Evolutionary conservation across 2,888 invertebrate species (phyloP), one percentile per base, ranked within the genome.

Genomic region (Amblyteles armatorius): DNA sequence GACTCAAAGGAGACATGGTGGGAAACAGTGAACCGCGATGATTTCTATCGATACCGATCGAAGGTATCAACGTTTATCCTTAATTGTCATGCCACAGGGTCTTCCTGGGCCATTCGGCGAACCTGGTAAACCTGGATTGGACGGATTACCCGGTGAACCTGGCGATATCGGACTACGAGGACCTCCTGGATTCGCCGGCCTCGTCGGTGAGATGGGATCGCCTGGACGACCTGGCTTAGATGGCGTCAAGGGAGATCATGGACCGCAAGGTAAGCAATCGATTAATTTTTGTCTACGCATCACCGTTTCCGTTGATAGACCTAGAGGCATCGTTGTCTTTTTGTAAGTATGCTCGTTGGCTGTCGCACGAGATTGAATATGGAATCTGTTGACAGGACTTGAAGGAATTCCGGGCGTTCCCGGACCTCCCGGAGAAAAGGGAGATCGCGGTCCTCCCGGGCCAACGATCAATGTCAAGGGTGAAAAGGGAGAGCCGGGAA

Each of bases 121-220:
- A 86, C 95, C 96, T 52, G 96, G 96, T 9, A 87, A 93, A 74
- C 95, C 96, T 72, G 96, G 97, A 48, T 89, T 95, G 36, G 95
- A 96, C 89, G 96, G 96, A 29, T 81, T 94, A 40, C 95, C 95
- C 5, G 97, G 97, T 0, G 91, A 91, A 82, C 94, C 94, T 83
- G 97, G 97, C 44, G 94, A 95, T 0, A 91, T 93, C 16, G 97
- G 97, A 78, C 92, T 94, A 0, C 94, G 95, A 0, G 97, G 97
- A 60, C 90, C 93, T 22, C 91, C 94, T 22, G 98, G 98, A 16
- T 94, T 94, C 63, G 95, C 95, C 71, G 98, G 98, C 4, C 94
- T 94, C 44, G 96, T 95, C 92, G 98, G 98, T 77, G 96, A 97
- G 79, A 94, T 93, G 82, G 98, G 98, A 67, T 91, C 94, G n/a